These are phyloP conservation scores for Engystomops pustulosus DNA, from an alignment of 2,113 vertebrate species.

Conservation along the genomic window DNA sequence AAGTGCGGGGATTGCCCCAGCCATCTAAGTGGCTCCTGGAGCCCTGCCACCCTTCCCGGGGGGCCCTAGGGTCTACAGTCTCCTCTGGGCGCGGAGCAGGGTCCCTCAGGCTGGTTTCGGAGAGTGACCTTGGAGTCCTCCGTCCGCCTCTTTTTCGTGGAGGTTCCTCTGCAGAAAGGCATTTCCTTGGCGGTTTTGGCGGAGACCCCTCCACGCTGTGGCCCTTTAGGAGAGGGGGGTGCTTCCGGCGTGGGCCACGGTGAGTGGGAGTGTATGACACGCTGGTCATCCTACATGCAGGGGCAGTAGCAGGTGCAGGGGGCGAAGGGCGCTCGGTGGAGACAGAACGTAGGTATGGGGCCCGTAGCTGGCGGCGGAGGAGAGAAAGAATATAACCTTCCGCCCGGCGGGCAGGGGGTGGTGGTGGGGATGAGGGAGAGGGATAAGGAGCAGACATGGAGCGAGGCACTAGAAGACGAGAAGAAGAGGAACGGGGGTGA, in stretches of 20 bases:
- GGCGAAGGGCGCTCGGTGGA: constrained; percentile 49
- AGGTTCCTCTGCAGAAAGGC: constrained; percentile 60
- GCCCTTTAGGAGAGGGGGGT: constrained; percentile 66
- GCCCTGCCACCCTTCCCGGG: constrained; percentile 76
- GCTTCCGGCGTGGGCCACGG: constrained; percentile 63
- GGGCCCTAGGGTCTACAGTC: constrained; percentile 67
- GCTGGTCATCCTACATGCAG: constrained; percentile 74
- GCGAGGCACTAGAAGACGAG: constrained; percentile 74
- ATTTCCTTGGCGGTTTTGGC: constrained; percentile 43
- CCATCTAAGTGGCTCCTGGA: constrained; percentile 41
- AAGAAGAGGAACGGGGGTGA: constrained; percentile 58
- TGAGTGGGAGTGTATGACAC: constrained; percentile 82
- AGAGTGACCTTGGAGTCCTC: constrained; percentile 79
- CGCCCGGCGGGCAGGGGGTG: constrained; percentile 70
- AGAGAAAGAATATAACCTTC: constrained; percentile 84
- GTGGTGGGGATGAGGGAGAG: constrained; percentile 65
- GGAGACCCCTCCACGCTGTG: constrained; percentile 72
- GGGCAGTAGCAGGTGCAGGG: background rate
- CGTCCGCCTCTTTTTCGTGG: constrained; percentile 44
- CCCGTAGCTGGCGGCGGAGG: constrained; percentile 75
- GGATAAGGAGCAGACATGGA: constrained; percentile 82
- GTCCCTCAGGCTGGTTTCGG: constrained; percentile 79
- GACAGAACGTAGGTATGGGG: constrained; percentile 56
- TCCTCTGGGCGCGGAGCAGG: constrained; percentile 46
- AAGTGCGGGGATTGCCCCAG: constrained; percentile 62